These are phyloP conservation scores for Gymnorhina tibicen DNA, from an alignment of 2,113 vertebrate genomes.

Conservation along the genomic window DNA sequence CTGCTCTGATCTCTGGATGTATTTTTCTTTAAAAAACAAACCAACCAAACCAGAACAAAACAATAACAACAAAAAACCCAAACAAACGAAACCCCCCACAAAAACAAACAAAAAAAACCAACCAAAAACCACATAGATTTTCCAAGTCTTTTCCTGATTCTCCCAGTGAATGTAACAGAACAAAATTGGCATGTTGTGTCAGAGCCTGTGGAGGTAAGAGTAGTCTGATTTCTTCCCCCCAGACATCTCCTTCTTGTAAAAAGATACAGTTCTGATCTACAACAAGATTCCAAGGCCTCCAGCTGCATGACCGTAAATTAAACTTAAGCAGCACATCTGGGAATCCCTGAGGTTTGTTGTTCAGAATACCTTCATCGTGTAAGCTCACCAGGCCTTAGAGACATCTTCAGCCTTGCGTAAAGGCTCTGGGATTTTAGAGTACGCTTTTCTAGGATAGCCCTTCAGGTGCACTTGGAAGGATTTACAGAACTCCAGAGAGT, in stretches of 20 bases:
- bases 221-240: neutral
- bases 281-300: neutral
- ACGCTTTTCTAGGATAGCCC: neutral
- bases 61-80: neutral
- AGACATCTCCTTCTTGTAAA: neutral
- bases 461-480: neutral
- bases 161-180: neutral
- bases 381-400: neutral
- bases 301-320: accelerated
- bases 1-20: neutral
- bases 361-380: neutral
- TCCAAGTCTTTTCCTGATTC: neutral
- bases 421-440: neutral
- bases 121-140: neutral
- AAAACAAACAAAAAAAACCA: neutral
- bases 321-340: neutral
- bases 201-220: neutral
- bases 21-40: neutral
- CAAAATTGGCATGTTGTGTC: neutral
- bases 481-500: neutral
- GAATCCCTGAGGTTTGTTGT: neutral
- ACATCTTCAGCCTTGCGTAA: neutral
- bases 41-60: neutral
- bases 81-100: too few species aligned
- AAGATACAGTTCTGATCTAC: neutral